Conservation (phyloP, 2,888 invertebrate species). For the Acanthosoma haemorrhoidale region DNA sequence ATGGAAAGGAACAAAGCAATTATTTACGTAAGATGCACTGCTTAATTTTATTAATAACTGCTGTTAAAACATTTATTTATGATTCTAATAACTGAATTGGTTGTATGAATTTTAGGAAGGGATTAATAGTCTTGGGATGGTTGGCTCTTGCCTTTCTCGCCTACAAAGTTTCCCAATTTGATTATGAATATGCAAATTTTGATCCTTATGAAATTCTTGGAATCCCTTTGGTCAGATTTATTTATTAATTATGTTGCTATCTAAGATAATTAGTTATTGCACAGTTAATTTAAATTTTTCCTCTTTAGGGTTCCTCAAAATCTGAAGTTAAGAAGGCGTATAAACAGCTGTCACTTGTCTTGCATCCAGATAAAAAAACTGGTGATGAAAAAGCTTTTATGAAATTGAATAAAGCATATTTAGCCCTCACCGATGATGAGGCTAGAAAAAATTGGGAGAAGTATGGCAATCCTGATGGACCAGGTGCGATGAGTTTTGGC, state of each 20-base stretch:
- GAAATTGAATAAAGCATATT: conserved; percentile 81
- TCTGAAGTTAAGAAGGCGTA: conserved; percentile 93
- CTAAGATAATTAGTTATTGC: background rate
- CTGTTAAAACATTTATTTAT: background rate
- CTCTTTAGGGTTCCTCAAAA: conserved; percentile 70
- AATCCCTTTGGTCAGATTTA: conserved; percentile 63
- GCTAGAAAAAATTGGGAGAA: conserved; percentile 96
- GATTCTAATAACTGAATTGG: background rate
- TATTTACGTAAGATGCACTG: conserved; percentile 52
- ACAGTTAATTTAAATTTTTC: background rate
- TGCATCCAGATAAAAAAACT: conserved; percentile 97
- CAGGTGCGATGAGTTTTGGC: conserved; percentile 98
- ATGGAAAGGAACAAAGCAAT: conserved; percentile 75
- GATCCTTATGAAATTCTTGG: conserved; percentile 96
- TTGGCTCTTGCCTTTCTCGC: conserved; percentile 70
- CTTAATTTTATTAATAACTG: background rate
- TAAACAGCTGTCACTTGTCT: conserved; percentile 82
- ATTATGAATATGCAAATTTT: conserved; percentile 97
- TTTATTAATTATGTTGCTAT: background rate
- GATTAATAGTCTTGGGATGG: conserved; percentile 77
- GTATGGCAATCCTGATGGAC: conserved; percentile 99
- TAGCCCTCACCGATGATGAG: conserved; percentile 95
- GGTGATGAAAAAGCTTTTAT: conserved; percentile 97
- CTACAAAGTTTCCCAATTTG: conserved; percentile 91
- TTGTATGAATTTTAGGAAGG: conserved; percentile 56